A percentile compares a stretch with the other conserved stretches of the same genome.
These are phyloP conservation scores for Xylota segnis DNA, from an alignment of 2,888 invertebrate species.

Conservation along the genomic window DNA sequence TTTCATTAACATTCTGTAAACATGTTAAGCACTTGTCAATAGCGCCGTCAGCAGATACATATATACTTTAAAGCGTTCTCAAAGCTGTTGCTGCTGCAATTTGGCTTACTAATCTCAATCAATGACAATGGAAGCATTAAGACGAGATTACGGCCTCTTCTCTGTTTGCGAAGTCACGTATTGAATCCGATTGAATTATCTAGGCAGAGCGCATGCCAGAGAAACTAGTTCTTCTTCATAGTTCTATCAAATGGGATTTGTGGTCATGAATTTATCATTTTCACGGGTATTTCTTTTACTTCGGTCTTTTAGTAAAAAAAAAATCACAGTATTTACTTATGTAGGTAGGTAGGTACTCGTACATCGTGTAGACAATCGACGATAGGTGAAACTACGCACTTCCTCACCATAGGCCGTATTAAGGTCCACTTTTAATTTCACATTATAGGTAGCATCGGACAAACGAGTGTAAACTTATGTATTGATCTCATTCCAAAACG, in stretches of 20 bases:
- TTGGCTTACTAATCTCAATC: conserved; percentile 70
- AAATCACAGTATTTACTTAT: not conserved
- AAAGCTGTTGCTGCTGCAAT: conserved; percentile 31
- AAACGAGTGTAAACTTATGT: not conserved
- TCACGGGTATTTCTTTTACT: conserved; percentile 40
- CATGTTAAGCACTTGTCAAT: conserved; percentile 68
- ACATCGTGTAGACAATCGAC: conserved; percentile 4
- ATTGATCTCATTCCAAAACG: conserved; percentile 22
- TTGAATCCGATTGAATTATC: conserved; percentile 72
- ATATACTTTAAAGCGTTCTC: conserved; percentile 2
- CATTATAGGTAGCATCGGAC: conserved; percentile 10
- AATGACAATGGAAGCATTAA: conserved; percentile 65
- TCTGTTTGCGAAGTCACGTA: conserved; percentile 70
- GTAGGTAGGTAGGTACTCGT: not conserved
- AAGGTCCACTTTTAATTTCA: conserved; percentile 57
- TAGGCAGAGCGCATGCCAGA: conserved; percentile 54
- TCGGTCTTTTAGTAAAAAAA: conserved; percentile 12
- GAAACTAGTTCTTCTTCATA: conserved; percentile 62
- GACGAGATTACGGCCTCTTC: conserved; percentile 55
- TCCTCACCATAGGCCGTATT: conserved; percentile 16
- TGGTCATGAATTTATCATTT: conserved; percentile 41
- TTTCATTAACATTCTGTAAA: conserved; percentile 71
- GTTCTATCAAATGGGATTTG: conserved; percentile 16
- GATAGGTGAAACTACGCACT: conserved; percentile 28
- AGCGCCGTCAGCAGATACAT: conserved; percentile 45